Evolutionary conservation across 2,113 vertebrate genomes (phyloP).

Genomic region (Heloderma charlesbogerti): DNA sequence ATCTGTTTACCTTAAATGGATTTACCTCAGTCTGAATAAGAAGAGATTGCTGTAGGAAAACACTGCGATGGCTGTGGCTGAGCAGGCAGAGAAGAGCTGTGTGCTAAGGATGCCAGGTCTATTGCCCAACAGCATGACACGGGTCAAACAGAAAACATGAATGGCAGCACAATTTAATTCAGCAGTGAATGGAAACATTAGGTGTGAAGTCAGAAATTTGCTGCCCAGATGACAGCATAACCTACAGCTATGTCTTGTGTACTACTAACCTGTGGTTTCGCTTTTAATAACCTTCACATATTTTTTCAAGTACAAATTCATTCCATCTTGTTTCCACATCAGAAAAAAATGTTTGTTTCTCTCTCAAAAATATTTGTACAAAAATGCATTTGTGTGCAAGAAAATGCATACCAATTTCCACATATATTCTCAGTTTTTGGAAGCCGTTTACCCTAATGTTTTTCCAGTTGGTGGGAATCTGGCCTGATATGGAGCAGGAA

Average conservation of each 20-base stretch:
- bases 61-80: slow-evolving; percentile 9
- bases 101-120: slow-evolving; percentile 22
- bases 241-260: background rate
- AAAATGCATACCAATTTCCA: no score
- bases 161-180: slow-evolving; percentile 49
- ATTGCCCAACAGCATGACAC: background rate
- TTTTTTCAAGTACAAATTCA: no score
- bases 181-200: slow-evolving; percentile 53
- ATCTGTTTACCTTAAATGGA: slow-evolving; percentile 76
- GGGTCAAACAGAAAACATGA: slow-evolving; percentile 40
- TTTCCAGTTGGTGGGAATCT: background rate
- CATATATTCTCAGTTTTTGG: no score
- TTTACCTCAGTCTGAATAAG: slow-evolving; percentile 68
- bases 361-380: no score
- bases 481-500: no score
- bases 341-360: no score
- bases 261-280: background rate
- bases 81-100: background rate
- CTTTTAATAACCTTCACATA: no score
- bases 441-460: no score
- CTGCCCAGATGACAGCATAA: slow-evolving; percentile 42
- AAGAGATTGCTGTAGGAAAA: slow-evolving; percentile 46
- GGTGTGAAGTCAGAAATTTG: slow-evolving; percentile 42
- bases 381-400: no score
- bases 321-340: no score